phyloP scores from a whole-genome alignment of 2,888 invertebrate genomes.

The Tenthredo distinguenda region DNA sequence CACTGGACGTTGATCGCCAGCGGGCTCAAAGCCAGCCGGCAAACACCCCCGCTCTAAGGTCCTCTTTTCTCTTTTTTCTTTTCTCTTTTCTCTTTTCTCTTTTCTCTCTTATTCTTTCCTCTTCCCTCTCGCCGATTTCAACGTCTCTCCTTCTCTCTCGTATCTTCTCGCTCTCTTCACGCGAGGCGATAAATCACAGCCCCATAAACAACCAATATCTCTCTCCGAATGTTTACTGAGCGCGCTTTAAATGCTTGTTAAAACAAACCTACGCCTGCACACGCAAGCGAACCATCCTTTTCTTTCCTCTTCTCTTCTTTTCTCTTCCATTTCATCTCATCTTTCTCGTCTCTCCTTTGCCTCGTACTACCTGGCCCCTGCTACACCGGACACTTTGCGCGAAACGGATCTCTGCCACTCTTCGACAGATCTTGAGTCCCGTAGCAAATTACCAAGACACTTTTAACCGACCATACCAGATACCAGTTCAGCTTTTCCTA shows the following conservation, averaged over 20 bases:
- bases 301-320: conserved; percentile 44
- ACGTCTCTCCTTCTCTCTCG: neutral
- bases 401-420: neutral
- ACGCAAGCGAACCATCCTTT: conserved; percentile 57
- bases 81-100: neutral
- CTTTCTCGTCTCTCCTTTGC: neutral
- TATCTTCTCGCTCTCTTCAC: conserved; percentile 57
- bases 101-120: neutral
- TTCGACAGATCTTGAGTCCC: conserved; percentile 9
- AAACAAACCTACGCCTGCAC: conserved; percentile 77
- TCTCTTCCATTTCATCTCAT: neutral
- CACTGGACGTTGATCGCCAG: conserved; percentile 53
- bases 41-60: conserved; percentile 61
- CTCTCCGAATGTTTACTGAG: conserved; percentile 78
- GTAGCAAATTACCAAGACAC: neutral
- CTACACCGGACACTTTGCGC: neutral
- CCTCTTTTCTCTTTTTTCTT: conserved; percentile 43
- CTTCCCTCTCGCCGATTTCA: neutral
- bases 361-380: neutral
- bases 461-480: neutral
- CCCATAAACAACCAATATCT: conserved; percentile 78
- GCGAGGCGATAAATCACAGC: conserved; percentile 77
- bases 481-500: neutral
- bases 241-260: conserved; percentile 78
- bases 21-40: conserved; percentile 57